Conservation (phyloP, 2,888 invertebrate species). For the Catocala sponsa region DNA sequence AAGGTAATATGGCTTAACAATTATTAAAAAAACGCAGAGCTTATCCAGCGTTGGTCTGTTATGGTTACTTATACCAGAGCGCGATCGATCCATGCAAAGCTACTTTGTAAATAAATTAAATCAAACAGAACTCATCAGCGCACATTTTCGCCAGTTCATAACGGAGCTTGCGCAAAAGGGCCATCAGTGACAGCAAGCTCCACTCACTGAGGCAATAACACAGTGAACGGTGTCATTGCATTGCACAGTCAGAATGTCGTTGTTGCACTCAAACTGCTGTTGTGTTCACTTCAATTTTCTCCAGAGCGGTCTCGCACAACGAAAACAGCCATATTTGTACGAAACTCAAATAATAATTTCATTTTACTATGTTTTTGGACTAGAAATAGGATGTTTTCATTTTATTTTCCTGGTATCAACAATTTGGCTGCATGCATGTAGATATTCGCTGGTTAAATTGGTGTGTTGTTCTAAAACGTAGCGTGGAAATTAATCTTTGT, state of each 20-base stretch:
- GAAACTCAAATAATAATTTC: conserved; percentile 48
- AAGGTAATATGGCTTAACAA: too few species aligned
- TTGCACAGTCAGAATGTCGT: conserved; percentile 34
- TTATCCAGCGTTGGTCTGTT: too few species aligned
- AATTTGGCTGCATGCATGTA: conserved; percentile 26
- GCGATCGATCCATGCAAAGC: not conserved
- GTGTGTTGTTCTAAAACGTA: not conserved
- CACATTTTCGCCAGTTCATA: conserved; percentile 30
- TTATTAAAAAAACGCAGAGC: too few species aligned
- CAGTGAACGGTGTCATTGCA: conserved; percentile 47
- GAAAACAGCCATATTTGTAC: conserved; percentile 44
- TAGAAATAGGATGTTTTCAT: conserved; percentile 14
- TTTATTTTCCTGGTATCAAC: conserved; percentile 29
- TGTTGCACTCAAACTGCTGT: conserved; percentile 45
- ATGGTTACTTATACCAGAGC: not conserved
- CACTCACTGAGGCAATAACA: conserved; percentile 46
- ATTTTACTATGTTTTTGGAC: conserved; percentile 44
- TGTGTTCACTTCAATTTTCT: conserved; percentile 50
- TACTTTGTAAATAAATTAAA: conserved; percentile 20
- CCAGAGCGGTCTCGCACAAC: conserved; percentile 36
- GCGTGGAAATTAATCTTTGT: too few species aligned
- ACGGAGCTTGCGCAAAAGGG: conserved; percentile 32
- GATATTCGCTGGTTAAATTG: not conserved
- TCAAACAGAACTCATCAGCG: conserved; percentile 30
- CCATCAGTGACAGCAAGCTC: conserved; percentile 8